Percentiles rank a stretch among this genome's conserved stretches.
Evolutionary conservation across 2,888 invertebrate genomes (phyloP).

Genomic region (Polydrusus tereticollis): DNA sequence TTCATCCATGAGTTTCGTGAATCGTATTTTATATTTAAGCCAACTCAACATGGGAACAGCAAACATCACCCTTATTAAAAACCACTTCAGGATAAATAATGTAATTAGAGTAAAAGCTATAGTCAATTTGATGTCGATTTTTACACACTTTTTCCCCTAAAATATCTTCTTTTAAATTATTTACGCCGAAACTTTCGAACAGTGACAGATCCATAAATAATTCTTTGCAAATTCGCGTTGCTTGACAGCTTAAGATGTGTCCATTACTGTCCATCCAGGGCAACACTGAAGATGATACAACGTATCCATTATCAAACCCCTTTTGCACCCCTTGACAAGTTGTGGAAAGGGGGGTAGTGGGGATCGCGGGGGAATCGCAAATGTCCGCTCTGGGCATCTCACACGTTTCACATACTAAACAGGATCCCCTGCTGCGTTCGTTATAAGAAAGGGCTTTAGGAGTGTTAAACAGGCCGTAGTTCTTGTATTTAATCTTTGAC

Average conservation of each 20-base stretch:
- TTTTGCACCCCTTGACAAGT: conserved; percentile 49
- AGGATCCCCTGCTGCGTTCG: conserved; percentile 58
- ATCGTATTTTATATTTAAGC: too few species aligned
- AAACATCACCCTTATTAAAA: not conserved
- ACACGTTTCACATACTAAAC: conserved; percentile 67
- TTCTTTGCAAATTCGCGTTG: conserved; percentile 40
- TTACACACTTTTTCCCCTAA: conserved; percentile 3
- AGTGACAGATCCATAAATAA: conserved; percentile 46
- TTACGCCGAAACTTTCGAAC: conserved; percentile 26
- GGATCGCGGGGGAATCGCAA: conserved; percentile 61
- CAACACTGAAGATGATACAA: conserved; percentile 62
- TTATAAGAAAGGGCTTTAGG: conserved; percentile 37
- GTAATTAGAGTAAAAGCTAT: too few species aligned
- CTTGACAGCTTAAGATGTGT: conserved; percentile 48
- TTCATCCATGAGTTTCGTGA: too few species aligned
- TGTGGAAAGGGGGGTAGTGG: conserved; percentile 45
- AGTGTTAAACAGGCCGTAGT: conserved; percentile 6
- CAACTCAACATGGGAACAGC: too few species aligned
- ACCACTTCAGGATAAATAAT: not conserved
- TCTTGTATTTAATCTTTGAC: not conserved
- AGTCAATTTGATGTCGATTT: not conserved
- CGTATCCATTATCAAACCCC: conserved; percentile 65
- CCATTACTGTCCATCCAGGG: conserved; percentile 47
- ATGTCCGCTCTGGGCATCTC: conserved; percentile 65
- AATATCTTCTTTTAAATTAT: conserved; percentile 34